Evolutionary conservation across 1,140 invertebrate genomes (phyloP).

Genomic region (Leucophenga varia): DNA sequence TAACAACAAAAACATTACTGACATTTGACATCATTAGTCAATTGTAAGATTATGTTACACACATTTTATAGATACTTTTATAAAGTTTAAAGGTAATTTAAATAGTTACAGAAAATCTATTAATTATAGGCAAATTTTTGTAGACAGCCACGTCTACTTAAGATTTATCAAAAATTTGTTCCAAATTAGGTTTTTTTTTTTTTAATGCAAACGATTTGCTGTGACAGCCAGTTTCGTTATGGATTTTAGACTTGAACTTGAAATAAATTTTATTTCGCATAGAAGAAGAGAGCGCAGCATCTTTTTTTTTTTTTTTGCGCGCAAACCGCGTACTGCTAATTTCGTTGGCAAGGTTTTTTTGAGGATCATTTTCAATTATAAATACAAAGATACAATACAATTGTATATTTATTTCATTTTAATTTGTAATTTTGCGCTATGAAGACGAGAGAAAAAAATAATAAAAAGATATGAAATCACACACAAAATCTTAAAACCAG

Average conservation of each 20-base stretch:
- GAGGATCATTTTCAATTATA: conserved; percentile 38
- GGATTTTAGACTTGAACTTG: no score
- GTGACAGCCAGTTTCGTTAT: no score
- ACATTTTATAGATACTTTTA: no score
- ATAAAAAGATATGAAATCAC: no score
- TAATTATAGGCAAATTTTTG: conserved; percentile 27
- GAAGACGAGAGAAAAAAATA: no score
- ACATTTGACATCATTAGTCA: conserved; percentile 50
- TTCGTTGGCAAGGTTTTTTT: conserved; percentile 17
- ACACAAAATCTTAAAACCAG: no score
- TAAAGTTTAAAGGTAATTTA: no score
- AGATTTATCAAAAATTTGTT: conserved; percentile 27
- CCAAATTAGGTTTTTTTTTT: not conserved
- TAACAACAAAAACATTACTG: conserved; percentile 4
- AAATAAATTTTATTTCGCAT: no score
- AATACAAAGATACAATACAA: no score
- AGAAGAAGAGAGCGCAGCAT: conserved; percentile 15
- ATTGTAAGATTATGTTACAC: conserved; percentile 47
- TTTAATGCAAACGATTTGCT: no score
- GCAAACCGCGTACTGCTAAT: conserved; percentile 44
- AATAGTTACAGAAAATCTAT: conserved; percentile 31
- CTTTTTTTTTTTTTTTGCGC: conserved; percentile 22
- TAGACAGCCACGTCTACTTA: not conserved
- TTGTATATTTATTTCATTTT: conserved; percentile 51
- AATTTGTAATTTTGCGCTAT: conserved; percentile 53